Base-by-base conservation (phyloP, 2,888 invertebrate genomes). In the Microdon myrmicae region DNA sequence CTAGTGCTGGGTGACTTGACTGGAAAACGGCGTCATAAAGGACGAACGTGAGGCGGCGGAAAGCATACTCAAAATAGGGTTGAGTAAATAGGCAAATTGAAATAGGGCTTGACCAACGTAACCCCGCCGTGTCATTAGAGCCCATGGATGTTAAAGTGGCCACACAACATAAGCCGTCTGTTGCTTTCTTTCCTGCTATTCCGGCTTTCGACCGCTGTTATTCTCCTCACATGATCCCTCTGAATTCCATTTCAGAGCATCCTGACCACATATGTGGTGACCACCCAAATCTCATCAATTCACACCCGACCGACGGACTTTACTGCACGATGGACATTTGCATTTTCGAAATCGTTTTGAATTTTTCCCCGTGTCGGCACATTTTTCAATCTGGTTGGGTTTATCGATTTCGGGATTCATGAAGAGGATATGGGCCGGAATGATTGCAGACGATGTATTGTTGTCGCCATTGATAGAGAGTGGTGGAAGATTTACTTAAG, bases 311-410 rank as follows among this genome's bases (percentile, higher is more conserved):
- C n/a, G n/a, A n/a, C n/a, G n/a, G n/a, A n/a, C n/a, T n/a, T n/a
- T n/a, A n/a, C n/a, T n/a, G n/a, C n/a, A n/a, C n/a, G n/a, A n/a
- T 37, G 45, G 61, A 41, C 61, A 56, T 64, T 64, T 64, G 58
- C 58, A 64, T 58, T 64, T 64, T 58, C 47, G 28, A 64, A 64
- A 64, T 64, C 64, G 58, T 56, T 64, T 41, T 17, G 37, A 47
- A 51, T 23, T 20, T 29, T 38, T 17, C 5, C 12, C 9, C 3
- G 3, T n/a, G 8, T 23, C 14, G 26, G 32, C 44, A 44, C 26
- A 38, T 44, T 44, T 31, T 49, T 37, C 5, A 22, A 14, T 47
- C 4, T 16, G 12, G 29, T 13, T 5, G 28, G 31, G 35, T 19
- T 37, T 51, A 4, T 7, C 25, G 23, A 16, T 22, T 45, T 25